Conservation (phyloP, 2,888 invertebrate species). For the Entomobrya proxima region DNA sequence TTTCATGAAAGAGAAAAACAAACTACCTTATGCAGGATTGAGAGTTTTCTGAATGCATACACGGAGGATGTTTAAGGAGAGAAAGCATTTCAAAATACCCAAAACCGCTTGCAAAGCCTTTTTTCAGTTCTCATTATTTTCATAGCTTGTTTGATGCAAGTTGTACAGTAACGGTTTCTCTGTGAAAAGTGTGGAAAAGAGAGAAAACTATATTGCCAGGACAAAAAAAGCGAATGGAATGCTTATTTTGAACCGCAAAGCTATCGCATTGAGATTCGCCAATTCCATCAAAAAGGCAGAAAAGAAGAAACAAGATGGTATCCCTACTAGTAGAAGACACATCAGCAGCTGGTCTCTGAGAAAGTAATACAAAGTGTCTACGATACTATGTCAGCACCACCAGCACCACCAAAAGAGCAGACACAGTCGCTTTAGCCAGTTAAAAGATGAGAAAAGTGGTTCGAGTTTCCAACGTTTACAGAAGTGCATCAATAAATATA, state of each 20-base stretch:
- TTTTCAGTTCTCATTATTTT: not conserved
- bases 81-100: not conserved
- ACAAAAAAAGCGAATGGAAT: conserved; percentile 25
- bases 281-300: not conserved
- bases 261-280: not conserved
- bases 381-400: too few relatives aligned
- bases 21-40: too few relatives aligned
- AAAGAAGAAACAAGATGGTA: conserved; percentile 10
- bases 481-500: not conserved
- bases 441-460: not conserved
- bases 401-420: not conserved
- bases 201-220: not conserved
- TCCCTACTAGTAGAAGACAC: not conserved
- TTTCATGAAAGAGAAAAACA: not conserved
- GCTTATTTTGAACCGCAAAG: conserved; percentile 26
- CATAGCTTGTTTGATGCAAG: conserved; percentile 4
- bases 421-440: not conserved
- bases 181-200: conserved; percentile 3
- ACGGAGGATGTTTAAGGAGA: not conserved
- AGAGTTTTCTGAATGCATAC: too few relatives aligned
- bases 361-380: not conserved
- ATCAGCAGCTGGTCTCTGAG: conserved; percentile 30
- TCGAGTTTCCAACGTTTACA: not conserved
- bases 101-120: not conserved
- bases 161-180: not conserved